Base-by-base conservation (phyloP, 2,888 invertebrate species). In the Hemaris fuciformis region DNA sequence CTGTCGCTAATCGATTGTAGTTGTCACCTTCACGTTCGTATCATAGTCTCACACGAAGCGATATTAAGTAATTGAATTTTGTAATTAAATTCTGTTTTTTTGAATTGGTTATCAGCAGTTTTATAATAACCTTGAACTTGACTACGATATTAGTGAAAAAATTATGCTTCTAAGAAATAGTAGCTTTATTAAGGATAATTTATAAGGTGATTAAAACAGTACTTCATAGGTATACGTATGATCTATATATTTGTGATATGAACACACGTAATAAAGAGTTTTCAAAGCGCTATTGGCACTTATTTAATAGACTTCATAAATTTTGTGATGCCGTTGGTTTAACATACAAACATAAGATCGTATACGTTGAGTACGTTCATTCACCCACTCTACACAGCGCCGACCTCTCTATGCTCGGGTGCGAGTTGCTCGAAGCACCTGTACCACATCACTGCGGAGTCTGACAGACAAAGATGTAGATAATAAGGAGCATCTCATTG, bases 381-480 rank as follows among this genome's bases (percentile, higher is more conserved):
- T 53, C 53, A 53, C 53, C 53, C 31, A 53, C 25, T 46, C 46
- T 46, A 46, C 53, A 27, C 38, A 38, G 20, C 53, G 53, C 48
- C 25, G n/a, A n/a, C 27, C 46, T 23, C 48, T 46, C 56, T 57
- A 38, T 38, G 41, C 38, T 57, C 45, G 20, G 45, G 22, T 8
- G 8, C 34, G 18, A 25, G 27, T 25, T 31, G 45, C 20, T 7
- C 76, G 62, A 73, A 76, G 69, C 80, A 85, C 82, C 81, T 81
- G 83, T 71, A 71, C 79, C 69, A 79, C 78, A 77, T 75, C 74
- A 75, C 74, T 78, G 79, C 88, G 88, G 88, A 87, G 77, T 88
- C 89, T 79, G 93, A 90, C 93, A 93, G 94, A 93, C 93, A 91
- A 92, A 91, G 90, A 91, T 88, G 89, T 84, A 91, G 91, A 92